Conservation (phyloP, 1,140 invertebrate genomes). For the Parasteatoda tepidariorum region DNA sequence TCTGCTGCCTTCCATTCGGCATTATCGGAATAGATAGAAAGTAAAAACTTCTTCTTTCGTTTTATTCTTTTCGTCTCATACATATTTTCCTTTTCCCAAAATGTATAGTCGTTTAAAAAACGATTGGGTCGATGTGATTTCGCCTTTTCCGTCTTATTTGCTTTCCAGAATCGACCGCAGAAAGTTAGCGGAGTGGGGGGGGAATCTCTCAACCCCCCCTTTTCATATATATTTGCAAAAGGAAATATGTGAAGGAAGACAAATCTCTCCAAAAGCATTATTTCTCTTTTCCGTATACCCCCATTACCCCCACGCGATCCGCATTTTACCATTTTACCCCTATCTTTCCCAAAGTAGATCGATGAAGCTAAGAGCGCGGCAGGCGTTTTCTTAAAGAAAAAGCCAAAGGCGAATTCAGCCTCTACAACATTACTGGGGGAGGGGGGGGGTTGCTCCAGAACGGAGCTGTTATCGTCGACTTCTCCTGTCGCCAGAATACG, state of each 20-base stretch:
- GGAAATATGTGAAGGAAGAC: slow-evolving; percentile 40
- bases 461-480: background rate
- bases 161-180: slow-evolving; percentile 30
- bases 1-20: background rate
- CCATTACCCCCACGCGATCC: background rate
- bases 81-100: too few species aligned
- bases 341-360: slow-evolving; percentile 20
- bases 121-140: slow-evolving; percentile 45
- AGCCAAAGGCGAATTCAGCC: slow-evolving; percentile 5
- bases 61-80: background rate
- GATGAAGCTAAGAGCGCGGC: slow-evolving; percentile 32
- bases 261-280: slow-evolving; percentile 46
- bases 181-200: background rate
- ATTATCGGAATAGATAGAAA: background rate
- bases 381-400: slow-evolving; percentile 23
- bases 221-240: slow-evolving; percentile 41
- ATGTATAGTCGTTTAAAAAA: slow-evolving; percentile 41
- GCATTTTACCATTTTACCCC: background rate
- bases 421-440: background rate
- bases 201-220: too few species aligned
- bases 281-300: background rate
- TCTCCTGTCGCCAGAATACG: background rate
- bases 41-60: background rate
- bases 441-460: background rate
- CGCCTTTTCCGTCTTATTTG: slow-evolving; percentile 44